Conservation (phyloP, 2,797 vertebrate species). For the Enteromius treurensis region DNA sequence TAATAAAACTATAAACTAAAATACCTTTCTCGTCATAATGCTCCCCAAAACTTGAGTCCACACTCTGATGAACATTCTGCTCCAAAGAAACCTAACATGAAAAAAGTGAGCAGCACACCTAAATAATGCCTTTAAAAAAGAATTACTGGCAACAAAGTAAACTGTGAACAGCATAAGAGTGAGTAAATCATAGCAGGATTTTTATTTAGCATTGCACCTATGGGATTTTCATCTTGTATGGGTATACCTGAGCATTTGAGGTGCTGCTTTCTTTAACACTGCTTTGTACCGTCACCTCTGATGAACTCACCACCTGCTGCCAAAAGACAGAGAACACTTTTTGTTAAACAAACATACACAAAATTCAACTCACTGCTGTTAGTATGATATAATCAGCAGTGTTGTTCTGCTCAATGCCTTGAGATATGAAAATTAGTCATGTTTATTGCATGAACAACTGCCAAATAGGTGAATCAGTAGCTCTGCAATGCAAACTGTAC, state of each 20-base stretch:
- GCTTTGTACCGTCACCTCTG: slow-evolving; percentile 77
- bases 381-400: neutral
- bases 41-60: slow-evolving; percentile 72
- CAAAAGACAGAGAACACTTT: slow-evolving; percentile 48
- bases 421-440: slow-evolving; percentile 4
- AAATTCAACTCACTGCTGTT: slow-evolving; percentile 22
- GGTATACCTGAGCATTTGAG: slow-evolving; percentile 77
- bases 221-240: neutral
- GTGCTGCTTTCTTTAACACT: slow-evolving; percentile 74
- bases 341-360: slow-evolving; percentile 24
- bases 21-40: slow-evolving; percentile 81
- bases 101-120: slow-evolving; percentile 46
- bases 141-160: neutral
- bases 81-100: slow-evolving; percentile 72
- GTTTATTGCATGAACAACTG: neutral
- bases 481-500: neutral
- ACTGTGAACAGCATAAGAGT: neutral
- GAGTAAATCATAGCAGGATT: neutral
- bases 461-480: neutral
- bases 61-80: slow-evolving; percentile 72
- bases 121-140: neutral
- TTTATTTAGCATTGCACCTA: neutral
- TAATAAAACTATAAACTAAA: no score
- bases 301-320: slow-evolving; percentile 83
- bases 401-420: neutral